phyloP scores from a whole-genome alignment of 2,113 vertebrate genomes.

The Gymnobelideus leadbeateri region DNA sequence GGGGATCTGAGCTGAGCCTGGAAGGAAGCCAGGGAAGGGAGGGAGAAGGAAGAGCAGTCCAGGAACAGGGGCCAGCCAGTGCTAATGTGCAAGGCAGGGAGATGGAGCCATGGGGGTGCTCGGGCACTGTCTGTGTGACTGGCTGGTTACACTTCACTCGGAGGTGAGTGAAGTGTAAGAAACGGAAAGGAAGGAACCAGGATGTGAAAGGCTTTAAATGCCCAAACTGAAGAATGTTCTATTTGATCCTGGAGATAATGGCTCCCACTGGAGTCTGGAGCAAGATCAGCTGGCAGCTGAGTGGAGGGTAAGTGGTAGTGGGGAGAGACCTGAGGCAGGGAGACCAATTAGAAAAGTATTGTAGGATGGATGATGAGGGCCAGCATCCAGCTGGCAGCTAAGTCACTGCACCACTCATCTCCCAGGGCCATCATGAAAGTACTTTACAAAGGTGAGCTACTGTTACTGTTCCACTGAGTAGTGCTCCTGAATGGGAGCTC shows the following conservation, averaged over 20 bases:
- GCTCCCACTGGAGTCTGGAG: no score
- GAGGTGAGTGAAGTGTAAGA: no score
- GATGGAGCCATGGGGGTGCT: no score
- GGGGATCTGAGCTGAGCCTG: background rate
- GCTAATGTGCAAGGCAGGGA: background rate
- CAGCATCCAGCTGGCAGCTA: background rate
- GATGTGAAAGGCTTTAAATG: background rate
- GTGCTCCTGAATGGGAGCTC: background rate
- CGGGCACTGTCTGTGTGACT: background rate
- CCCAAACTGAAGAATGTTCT: background rate
- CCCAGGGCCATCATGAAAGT: background rate
- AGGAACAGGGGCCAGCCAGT: background rate
- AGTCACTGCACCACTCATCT: background rate
- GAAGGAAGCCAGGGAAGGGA: background rate
- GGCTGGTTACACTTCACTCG: background rate
- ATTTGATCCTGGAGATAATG: no score
- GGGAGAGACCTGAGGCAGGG: background rate
- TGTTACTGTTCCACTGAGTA: background rate
- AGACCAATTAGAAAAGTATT: background rate
- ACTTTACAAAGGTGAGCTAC: background rate
- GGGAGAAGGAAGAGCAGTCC: background rate
- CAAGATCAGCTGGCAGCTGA: background rate
- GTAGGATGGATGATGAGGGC: background rate
- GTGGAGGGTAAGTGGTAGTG: background rate
- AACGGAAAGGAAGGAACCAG: no score